Evolutionary conservation across 1,140 invertebrate genomes (phyloP), one percentile per base, ranked within the genome.

Genomic region (Tyrophagus putrescentiae): DNA sequence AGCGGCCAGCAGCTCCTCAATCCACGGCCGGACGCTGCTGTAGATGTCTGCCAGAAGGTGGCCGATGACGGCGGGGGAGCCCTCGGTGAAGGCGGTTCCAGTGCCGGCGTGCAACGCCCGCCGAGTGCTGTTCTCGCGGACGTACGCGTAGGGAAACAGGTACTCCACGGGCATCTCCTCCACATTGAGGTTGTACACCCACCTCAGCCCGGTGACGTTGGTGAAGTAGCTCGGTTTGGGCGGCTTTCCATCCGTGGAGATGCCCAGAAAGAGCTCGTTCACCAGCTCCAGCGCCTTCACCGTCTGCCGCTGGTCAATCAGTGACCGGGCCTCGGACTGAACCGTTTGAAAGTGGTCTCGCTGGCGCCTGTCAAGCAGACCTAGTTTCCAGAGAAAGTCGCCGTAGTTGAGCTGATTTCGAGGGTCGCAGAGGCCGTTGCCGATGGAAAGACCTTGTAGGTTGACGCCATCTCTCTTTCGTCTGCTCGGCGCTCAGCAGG

Each of bases 161-260:
- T 69, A 69, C 27, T 71, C 69, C 41, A 62, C 62, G 16, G 76
- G 76, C 31, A 76, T n/a, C n/a, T n/a, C n/a, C n/a, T n/a, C n/a
- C n/a, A n/a, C n/a, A n/a, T n/a, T n/a, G n/a, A n/a, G n/a, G 69
- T 92, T 91, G 65, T 81, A 90, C 67, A 87, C 87, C 68, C 79
- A 80, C 41, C 76, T 75, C 56, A 81, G 83, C 0, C 85, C 85
- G 3, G 87, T 89, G 44, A 82, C 73, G 68, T 90, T 89, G 64
- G 77, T 78, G 67, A 87, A 90, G 16, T 71, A 76, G n/a, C n/a
- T n/a, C n/a, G n/a, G n/a, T n/a, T n/a, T n/a, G n/a, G n/a, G n/a
- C 59, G 72, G 67, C 27, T 72, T 79, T 33, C 81, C 63, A 54
- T 25, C 29, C n/a, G 39, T 3, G 4, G 36, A 25, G 18, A 63